These are phyloP conservation scores for Archips crataeganus DNA, from an alignment of 2,888 invertebrate genomes.

Conservation along the genomic window DNA sequence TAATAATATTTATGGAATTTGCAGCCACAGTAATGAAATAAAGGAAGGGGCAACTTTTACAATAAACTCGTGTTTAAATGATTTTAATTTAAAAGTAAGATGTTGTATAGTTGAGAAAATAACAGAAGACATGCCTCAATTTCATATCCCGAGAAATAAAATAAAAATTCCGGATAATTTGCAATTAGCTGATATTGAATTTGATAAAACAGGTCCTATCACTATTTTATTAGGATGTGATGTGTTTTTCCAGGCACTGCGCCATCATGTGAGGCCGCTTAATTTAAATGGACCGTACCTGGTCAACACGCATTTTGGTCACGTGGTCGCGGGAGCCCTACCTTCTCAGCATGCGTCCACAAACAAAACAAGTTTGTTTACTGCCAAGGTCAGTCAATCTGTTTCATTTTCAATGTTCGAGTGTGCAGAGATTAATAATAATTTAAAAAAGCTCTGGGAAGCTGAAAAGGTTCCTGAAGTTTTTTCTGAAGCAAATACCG, in stretches of 20 bases:
- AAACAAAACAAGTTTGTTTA: no score
- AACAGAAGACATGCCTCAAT: conserved; percentile 2
- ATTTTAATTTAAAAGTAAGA: not conserved
- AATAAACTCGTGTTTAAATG: not conserved
- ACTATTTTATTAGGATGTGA: conserved; percentile 14
- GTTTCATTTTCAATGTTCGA: no score
- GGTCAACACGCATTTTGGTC: not conserved
- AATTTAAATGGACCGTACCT: not conserved
- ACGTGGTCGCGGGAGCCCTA: conserved; percentile 4
- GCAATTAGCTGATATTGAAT: not conserved
- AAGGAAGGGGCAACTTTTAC: not conserved
- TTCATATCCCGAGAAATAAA: not conserved
- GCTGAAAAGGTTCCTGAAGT: no score
- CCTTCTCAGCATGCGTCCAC: not conserved
- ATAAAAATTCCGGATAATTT: not conserved
- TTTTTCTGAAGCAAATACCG: no score
- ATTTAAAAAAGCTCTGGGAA: no score
- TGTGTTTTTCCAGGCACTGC: conserved; percentile 8
- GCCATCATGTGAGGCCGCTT: not conserved
- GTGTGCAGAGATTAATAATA: no score
- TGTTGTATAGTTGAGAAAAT: conserved; percentile 5
- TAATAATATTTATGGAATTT: not conserved
- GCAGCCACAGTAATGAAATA: not conserved
- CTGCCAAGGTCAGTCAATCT: no score
- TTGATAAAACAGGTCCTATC: not conserved